These are phyloP conservation scores for Serinus canaria DNA, from an alignment of 2,113 vertebrate species.

Conservation along the genomic window DNA sequence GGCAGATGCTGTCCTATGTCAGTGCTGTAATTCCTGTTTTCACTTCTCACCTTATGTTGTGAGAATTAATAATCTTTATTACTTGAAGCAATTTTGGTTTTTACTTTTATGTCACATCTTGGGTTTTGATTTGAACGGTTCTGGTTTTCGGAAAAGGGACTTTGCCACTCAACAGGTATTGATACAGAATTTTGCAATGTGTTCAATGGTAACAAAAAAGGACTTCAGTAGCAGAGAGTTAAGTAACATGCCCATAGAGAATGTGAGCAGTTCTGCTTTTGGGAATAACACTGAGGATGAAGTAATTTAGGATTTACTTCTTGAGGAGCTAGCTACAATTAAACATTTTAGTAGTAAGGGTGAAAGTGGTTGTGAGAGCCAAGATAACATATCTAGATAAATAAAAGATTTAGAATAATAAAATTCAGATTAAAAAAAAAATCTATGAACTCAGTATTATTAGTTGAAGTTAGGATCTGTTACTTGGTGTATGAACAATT, in stretches of 20 bases:
- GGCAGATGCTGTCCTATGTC: background rate
- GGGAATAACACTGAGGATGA: background rate
- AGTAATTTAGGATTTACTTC: background rate
- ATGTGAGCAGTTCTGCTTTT: background rate
- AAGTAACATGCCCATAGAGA: rapidly evolving
- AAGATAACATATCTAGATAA: background rate
- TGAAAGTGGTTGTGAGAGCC: background rate
- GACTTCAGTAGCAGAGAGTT: background rate
- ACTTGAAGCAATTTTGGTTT: background rate
- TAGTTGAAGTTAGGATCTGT: background rate
- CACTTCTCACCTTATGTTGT: background rate
- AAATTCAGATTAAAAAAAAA: background rate
- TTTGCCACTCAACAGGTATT: background rate
- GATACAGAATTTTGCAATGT: background rate
- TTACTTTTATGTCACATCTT: background rate
- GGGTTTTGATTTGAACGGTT: background rate
- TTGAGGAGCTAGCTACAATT: background rate
- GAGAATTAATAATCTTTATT: background rate
- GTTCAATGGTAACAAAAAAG: background rate
- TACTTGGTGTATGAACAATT: background rate
- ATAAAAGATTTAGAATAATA: background rate
- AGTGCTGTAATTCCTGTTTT: background rate
- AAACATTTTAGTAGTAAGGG: background rate
- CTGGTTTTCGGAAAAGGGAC: background rate
- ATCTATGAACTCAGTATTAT: background rate